Conservation (phyloP, 1,140 invertebrate genomes). For the Dolichoris vasculosae region DNA sequence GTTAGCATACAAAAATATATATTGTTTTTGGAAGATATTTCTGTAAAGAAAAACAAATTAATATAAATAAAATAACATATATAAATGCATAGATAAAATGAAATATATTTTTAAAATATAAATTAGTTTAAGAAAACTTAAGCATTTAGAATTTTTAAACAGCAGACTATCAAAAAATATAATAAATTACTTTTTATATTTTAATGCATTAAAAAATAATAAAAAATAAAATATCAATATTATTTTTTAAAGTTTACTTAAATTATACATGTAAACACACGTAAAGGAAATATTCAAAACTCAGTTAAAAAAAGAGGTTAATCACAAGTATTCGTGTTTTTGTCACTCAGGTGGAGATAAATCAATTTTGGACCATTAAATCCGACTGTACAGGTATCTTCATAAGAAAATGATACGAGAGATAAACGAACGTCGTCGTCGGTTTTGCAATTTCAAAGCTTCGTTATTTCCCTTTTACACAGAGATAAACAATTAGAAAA, state of each 20-base stretch:
- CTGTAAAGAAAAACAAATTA: not conserved
- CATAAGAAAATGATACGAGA: not conserved
- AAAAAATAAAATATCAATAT: too few species aligned
- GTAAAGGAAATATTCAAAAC: not conserved
- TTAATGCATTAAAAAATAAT: too few species aligned
- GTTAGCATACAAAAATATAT: not conserved
- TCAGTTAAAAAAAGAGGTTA: constrained; percentile 21
- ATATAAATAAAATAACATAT: not conserved
- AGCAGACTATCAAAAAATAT: too few species aligned
- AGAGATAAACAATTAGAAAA: not conserved
- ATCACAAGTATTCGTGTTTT: not conserved
- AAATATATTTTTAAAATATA: not conserved
- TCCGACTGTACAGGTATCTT: not conserved
- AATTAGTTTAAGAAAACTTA: too few species aligned
- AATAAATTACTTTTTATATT: too few species aligned
- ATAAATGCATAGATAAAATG: not conserved
- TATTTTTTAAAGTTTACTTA: too few species aligned
- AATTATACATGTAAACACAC: not conserved
- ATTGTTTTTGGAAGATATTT: not conserved
- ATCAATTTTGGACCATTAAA: not conserved
- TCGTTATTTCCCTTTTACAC: not conserved
- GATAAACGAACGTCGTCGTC: not conserved
- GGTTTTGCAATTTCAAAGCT: not conserved
- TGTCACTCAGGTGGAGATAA: not conserved
- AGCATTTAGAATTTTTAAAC: too few species aligned